phyloP scores from a whole-genome alignment of 1,140 invertebrate genomes.

The Ceratosolen solmsi region DNA sequence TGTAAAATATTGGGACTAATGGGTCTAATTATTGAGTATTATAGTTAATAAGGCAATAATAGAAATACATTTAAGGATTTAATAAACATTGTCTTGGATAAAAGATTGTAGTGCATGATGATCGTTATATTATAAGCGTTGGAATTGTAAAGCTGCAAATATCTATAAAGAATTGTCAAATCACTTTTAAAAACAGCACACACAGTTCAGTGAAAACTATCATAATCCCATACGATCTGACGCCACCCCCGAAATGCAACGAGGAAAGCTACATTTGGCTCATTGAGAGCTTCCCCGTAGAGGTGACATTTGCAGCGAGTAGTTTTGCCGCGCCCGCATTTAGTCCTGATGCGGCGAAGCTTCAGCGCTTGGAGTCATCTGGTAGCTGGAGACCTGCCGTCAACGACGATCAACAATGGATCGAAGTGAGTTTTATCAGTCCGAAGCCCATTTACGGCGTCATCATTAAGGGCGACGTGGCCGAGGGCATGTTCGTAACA shows the following conservation, averaged over 20 bases:
- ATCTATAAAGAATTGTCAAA: too few species aligned
- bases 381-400: neutral
- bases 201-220: too few species aligned
- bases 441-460: conserved; percentile 82
- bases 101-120: too few species aligned
- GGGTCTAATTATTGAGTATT: too few species aligned
- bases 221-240: conserved; percentile 37
- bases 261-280: conserved; percentile 66
- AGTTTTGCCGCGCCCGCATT: conserved; percentile 56
- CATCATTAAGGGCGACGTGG: conserved; percentile 78
- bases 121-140: too few species aligned
- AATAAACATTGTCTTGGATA: too few species aligned
- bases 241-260: conserved; percentile 73
- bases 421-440: conserved; percentile 80
- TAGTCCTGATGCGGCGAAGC: neutral
- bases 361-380: neutral
- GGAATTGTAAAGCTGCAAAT: too few species aligned
- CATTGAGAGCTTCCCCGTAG: conserved; percentile 53
- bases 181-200: too few species aligned
- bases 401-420: conserved; percentile 50
- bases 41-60: too few species aligned
- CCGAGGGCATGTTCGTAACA: conserved; percentile 82
- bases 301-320: conserved; percentile 77
- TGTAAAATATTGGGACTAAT: too few species aligned
- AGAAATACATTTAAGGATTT: too few species aligned